Percentiles rank a stretch among this genome's conserved stretches.
These are phyloP conservation scores for Gila orcuttii DNA, from an alignment of 2,113 vertebrate species.

Conservation along the genomic window DNA sequence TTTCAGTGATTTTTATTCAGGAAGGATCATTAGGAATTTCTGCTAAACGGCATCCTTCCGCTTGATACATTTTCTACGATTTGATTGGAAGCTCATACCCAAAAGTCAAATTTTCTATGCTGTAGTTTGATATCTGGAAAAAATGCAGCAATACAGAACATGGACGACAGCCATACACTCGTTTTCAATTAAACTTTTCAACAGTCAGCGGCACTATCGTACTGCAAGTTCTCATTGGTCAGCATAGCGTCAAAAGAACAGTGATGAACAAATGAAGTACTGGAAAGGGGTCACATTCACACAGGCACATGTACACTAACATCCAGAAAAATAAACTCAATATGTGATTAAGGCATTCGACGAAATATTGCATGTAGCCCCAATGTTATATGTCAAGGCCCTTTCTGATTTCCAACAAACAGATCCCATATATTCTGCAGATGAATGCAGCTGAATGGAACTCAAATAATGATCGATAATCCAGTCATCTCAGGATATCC, in stretches of 20 bases:
- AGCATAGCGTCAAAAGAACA: background rate
- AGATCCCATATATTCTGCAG: constrained; percentile 57
- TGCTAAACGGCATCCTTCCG: constrained; percentile 17
- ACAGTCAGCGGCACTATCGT: constrained; percentile 1
- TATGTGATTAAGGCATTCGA: constrained; percentile 96
- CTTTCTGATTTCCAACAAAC: constrained; percentile 75
- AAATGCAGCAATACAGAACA: background rate
- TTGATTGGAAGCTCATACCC: constrained; percentile 40
- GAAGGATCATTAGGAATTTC: constrained; percentile 14
- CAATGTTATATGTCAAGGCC: constrained; percentile 88
- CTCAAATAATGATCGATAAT: constrained; percentile 49
- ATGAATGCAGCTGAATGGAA: constrained; percentile 60
- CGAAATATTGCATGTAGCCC: constrained; percentile 96
- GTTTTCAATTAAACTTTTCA: constrained; percentile 5
- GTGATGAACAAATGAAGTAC: background rate
- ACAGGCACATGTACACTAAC: constrained; percentile 40
- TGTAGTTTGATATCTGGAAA: background rate
- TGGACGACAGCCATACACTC: background rate
- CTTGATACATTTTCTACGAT: background rate
- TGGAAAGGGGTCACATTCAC: constrained; percentile 20
- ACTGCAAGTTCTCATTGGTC: background rate
- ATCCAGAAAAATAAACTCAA: constrained; percentile 63
- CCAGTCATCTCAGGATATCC: constrained; percentile 25
- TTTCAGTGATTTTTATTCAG: background rate
- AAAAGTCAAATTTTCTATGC: background rate